phyloP scores from a whole-genome alignment of 2,113 vertebrate genomes.

The Lepisosteus oculatus region DNA sequence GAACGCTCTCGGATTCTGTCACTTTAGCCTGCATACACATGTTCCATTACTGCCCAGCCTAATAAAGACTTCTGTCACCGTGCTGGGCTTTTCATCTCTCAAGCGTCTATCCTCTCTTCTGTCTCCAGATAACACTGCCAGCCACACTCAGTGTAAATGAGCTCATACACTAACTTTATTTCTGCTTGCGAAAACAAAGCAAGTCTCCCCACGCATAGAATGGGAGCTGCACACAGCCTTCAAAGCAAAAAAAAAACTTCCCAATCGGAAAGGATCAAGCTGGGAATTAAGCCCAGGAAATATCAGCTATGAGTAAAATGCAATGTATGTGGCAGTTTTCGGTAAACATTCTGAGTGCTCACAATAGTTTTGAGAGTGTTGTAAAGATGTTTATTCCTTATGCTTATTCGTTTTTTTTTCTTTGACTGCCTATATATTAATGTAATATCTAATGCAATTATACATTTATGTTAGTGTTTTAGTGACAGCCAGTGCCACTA shows the following conservation, averaged over 20 bases:
- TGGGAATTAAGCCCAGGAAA: constrained; percentile 33
- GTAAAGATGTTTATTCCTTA: not conserved
- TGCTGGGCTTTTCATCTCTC: constrained; percentile 68
- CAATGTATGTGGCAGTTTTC: constrained; percentile 20
- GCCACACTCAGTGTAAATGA: constrained; percentile 65
- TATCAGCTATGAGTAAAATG: constrained; percentile 29
- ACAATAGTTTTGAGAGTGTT: not conserved
- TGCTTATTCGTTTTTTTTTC: not conserved
- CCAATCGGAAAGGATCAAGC: constrained; percentile 52
- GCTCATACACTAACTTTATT: constrained; percentile 66
- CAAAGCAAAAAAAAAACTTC: constrained; percentile 49
- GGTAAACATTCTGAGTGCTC: not conserved
- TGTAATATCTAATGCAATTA: constrained; percentile 7
- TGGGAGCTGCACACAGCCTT: constrained; percentile 43
- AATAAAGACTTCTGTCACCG: constrained; percentile 75
- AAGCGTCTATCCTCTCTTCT: constrained; percentile 42
- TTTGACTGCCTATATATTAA: constrained; percentile 7
- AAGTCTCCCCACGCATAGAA: constrained; percentile 29
- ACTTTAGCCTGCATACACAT: constrained; percentile 52
- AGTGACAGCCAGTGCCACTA: not conserved
- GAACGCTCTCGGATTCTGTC: constrained; percentile 57
- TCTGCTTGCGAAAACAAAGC: constrained; percentile 57
- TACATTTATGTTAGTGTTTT: not conserved
- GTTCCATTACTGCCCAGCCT: constrained; percentile 63
- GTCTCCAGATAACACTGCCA: constrained; percentile 70